Conservation (phyloP, 2,888 invertebrate species). For the Eurytoma californica region DNA sequence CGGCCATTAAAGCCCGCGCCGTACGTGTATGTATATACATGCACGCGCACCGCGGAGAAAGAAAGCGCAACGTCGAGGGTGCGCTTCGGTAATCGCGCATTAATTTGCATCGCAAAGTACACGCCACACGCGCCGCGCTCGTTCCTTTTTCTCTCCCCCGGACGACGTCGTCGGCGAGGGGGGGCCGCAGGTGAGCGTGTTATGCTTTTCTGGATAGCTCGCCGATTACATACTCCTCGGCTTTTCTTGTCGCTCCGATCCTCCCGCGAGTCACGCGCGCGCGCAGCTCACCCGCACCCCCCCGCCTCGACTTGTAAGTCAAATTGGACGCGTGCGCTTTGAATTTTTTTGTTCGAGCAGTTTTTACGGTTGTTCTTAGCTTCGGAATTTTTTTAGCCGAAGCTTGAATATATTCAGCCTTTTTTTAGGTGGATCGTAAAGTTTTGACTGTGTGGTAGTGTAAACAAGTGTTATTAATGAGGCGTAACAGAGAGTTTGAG, state of each 20-base stretch:
- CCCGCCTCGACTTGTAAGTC: no score
- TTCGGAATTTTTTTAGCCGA: no score
- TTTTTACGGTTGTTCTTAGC: no score
- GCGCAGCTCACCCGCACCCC: background rate
- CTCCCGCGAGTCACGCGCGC: background rate
- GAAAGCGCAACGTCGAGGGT: conserved; percentile 49
- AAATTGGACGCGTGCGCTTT: background rate
- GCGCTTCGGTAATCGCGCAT: conserved; percentile 73
- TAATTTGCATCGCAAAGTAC: conserved; percentile 74
- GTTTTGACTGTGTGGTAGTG: no score
- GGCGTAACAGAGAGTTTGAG: no score
- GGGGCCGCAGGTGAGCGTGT: conserved; percentile 1
- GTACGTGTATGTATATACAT: background rate
- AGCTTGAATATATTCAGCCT: no score
- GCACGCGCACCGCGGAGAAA: conserved; percentile 24
- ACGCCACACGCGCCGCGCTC: conserved; percentile 63
- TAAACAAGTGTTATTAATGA: no score
- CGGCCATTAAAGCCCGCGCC: conserved; percentile 37
- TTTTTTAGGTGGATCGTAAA: no score
- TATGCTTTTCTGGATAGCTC: conserved; percentile 7
- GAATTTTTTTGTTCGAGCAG: background rate
- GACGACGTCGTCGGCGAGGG: background rate
- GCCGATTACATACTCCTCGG: background rate
- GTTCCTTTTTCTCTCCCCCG: conserved; percentile 3
- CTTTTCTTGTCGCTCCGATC: conserved; percentile 7